Conservation (phyloP, 1,140 invertebrate genomes). For the Nephotettix cincticeps region DNA sequence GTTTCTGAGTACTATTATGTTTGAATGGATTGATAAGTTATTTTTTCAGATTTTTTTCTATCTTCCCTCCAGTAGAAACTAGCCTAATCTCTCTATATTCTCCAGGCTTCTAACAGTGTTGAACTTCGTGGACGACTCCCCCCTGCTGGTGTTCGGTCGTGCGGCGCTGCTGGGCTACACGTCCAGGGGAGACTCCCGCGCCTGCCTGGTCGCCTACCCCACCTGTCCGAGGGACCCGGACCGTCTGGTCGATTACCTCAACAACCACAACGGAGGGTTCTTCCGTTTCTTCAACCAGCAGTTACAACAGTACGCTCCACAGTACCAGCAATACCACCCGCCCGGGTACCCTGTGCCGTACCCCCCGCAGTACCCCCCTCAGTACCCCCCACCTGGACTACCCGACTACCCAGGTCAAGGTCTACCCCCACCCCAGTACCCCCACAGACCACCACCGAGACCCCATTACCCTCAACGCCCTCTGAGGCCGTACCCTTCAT, state of each 20-base stretch:
- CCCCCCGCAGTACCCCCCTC: slow-evolving; percentile 9
- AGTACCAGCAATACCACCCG: slow-evolving; percentile 30
- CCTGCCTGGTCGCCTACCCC: slow-evolving; percentile 64
- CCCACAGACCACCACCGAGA: not conserved
- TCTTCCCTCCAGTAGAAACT: too few species aligned
- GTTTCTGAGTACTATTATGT: too few species aligned
- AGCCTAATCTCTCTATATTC: slow-evolving; percentile 39
- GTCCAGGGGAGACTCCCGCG: slow-evolving; percentile 57
- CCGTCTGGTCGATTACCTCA: slow-evolving; percentile 72
- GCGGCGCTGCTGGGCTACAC: slow-evolving; percentile 70
- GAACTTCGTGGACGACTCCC: slow-evolving; percentile 52
- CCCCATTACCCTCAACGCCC: not conserved
- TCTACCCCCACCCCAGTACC: not conserved
- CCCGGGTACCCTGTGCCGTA: not conserved
- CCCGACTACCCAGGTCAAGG: not conserved
- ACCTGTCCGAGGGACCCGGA: slow-evolving; percentile 71
- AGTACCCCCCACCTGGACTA: not conserved
- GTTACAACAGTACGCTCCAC: slow-evolving; percentile 35
- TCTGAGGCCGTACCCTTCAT: not conserved
- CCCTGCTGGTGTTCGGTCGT: slow-evolving; percentile 66
- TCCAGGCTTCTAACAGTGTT: slow-evolving; percentile 53
- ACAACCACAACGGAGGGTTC: slow-evolving; percentile 83
- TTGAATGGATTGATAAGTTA: too few species aligned
- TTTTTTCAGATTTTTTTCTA: too few species aligned
- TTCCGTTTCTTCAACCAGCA: slow-evolving; percentile 68